Evolutionary conservation across 2,888 invertebrate genomes (phyloP).

Genomic region (Scaptodrosophila latifasciaeformis): DNA sequence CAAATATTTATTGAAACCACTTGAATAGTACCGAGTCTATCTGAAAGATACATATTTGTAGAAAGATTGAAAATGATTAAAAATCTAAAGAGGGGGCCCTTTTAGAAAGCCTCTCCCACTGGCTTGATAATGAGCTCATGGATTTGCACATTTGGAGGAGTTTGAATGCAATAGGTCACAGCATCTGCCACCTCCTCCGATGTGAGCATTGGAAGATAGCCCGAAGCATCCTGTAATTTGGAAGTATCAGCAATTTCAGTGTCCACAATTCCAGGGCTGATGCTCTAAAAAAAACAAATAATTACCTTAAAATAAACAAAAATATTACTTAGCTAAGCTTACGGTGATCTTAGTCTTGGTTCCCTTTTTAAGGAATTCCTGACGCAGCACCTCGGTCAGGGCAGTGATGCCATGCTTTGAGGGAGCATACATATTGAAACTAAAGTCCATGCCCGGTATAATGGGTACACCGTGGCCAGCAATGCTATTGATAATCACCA

Average conservation of each 20-base stretch:
- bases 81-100: too few relatives aligned
- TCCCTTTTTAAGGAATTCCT: constrained; percentile 64
- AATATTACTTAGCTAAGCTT: constrained; percentile 29
- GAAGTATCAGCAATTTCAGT: constrained; percentile 55
- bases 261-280: constrained; percentile 66
- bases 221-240: accelerated
- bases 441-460: constrained; percentile 28
- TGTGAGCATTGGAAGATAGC: constrained; percentile 28
- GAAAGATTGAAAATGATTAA: too few relatives aligned
- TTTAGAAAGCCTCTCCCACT: constrained; percentile 50
- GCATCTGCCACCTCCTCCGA: constrained; percentile 68
- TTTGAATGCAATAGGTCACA: constrained; percentile 58
- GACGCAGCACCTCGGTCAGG: constrained; percentile 70
- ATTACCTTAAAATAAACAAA: neutral
- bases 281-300: constrained; percentile 50
- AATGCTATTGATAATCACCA: constrained; percentile 76
- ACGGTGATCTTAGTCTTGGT: constrained; percentile 68
- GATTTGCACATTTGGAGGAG: constrained; percentile 66
- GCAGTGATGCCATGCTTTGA: constrained; percentile 73
- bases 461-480: constrained; percentile 72
- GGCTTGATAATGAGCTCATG: constrained; percentile 65
- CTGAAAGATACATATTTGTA: too few relatives aligned
- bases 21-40: too few relatives aligned
- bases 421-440: constrained; percentile 68
- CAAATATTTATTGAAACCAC: too few relatives aligned